phyloP scores from a whole-genome alignment of 2,113 vertebrate genomes.

The Cairina moschata region DNA sequence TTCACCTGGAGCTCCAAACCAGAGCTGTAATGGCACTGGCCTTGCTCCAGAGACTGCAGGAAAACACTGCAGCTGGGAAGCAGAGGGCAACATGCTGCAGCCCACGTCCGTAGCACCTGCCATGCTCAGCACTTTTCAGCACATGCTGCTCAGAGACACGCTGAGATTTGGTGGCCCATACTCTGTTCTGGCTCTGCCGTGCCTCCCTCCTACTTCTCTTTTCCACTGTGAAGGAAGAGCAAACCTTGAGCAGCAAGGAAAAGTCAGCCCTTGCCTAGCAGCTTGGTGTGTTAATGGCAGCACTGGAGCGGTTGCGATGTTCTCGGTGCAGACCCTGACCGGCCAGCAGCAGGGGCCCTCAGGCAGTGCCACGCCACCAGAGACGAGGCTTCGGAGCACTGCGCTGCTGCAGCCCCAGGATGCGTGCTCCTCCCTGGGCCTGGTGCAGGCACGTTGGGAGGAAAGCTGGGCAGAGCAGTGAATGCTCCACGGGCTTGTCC shows the following conservation, averaged over 20 bases:
- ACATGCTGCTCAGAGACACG: rapidly evolving
- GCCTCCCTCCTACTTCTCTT: neutral
- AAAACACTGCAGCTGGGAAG: neutral
- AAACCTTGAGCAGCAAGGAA: neutral
- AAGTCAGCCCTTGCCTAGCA: neutral
- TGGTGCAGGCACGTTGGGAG: rapidly evolving
- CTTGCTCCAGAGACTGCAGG: neutral
- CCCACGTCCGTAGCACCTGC: rapidly evolving
- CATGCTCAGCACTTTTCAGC: neutral
- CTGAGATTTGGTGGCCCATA: neutral
- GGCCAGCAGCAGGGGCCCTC: too few species aligned
- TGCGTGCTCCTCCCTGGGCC: rapidly evolving
- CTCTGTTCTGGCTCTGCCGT: neutral
- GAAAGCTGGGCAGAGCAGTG: neutral
- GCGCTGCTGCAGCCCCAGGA: neutral
- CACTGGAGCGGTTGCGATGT: neutral
- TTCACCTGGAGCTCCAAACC: neutral
- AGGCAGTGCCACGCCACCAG: too few species aligned
- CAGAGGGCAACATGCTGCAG: rapidly evolving
- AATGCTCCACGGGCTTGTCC: too few species aligned
- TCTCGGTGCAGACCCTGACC: neutral
- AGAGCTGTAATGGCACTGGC: neutral
- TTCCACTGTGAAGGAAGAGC: neutral
- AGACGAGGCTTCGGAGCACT: neutral
- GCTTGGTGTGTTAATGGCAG: neutral